These are phyloP conservation scores for Sylvicola fuscatus DNA, from an alignment of 2,888 invertebrate genomes.

Conservation along the genomic window DNA sequence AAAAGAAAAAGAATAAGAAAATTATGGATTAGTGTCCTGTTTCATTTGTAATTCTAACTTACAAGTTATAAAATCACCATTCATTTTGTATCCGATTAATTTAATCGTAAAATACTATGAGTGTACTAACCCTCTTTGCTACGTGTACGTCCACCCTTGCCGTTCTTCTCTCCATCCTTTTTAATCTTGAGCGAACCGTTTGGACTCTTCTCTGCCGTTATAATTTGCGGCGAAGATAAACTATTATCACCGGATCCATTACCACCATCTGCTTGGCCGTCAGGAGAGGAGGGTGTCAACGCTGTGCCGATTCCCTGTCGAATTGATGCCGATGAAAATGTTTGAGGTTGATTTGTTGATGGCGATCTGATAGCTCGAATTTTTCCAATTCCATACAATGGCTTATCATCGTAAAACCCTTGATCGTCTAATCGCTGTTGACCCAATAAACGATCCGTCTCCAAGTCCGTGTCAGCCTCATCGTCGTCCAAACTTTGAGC, in stretches of 20 bases:
- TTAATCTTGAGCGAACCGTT: background rate
- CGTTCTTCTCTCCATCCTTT: background rate
- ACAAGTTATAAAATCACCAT: too few species aligned
- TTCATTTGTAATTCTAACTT: too few species aligned
- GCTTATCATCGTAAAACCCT: conserved; percentile 76
- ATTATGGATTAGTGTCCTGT: too few species aligned
- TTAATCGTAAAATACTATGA: too few species aligned
- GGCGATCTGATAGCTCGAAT: too few species aligned
- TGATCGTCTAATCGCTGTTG: conserved; percentile 89
- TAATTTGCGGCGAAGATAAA: conserved; percentile 11
- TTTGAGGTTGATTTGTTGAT: too few species aligned
- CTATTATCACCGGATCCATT: conserved; percentile 16
- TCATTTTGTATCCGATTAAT: too few species aligned
- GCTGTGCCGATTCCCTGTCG: conserved; percentile 24
- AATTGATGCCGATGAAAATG: conserved; percentile 16
- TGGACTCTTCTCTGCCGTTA: background rate
- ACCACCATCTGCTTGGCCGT: conserved; percentile 10
- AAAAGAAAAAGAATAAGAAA: too few species aligned
- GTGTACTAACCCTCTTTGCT: background rate
- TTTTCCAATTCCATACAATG: too few species aligned
- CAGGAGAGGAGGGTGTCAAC: conserved; percentile 19
- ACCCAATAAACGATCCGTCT: conserved; percentile 82
- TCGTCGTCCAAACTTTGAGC: conserved; percentile 39
- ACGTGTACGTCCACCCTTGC: background rate
- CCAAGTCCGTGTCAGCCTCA: conserved; percentile 91